Evolutionary conservation across 2,113 vertebrate genomes (phyloP).

Genomic region (Ia io): DNA sequence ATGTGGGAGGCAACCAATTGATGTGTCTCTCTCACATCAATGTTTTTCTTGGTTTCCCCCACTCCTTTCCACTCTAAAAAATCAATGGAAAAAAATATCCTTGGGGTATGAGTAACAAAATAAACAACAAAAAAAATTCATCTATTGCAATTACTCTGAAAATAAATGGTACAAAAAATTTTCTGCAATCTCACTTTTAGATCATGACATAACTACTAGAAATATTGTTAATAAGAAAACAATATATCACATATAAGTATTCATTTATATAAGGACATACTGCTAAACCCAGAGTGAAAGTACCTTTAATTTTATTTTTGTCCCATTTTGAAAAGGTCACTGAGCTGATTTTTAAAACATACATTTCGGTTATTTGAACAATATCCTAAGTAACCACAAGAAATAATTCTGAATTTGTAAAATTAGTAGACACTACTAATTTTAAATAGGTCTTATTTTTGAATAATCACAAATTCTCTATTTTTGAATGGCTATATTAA

Average conservation of each 20-base stretch:
- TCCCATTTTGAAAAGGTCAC: not conserved
- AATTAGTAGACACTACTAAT: not conserved
- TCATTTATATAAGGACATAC: not conserved
- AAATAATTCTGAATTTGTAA: conserved; percentile 30
- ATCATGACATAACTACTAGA: not conserved
- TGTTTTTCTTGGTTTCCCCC: too few species aligned
- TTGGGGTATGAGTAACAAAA: too few species aligned
- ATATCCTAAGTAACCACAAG: not conserved
- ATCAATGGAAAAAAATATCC: too few species aligned
- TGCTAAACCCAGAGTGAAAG: not conserved
- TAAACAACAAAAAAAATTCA: not conserved
- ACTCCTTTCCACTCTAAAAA: too few species aligned
- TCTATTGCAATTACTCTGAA: not conserved
- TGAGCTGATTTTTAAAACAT: not conserved
- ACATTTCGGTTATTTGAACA: not conserved
- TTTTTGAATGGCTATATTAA: conserved; percentile 14
- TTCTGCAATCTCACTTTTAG: not conserved
- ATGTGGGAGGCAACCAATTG: too few species aligned
- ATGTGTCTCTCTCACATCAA: too few species aligned
- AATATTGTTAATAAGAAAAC: not conserved
- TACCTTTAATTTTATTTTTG: conserved; percentile 19
- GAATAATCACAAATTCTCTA: not conserved
- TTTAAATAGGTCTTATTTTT: not conserved
- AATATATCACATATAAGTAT: not conserved
- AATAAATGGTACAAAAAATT: conserved; percentile 19